A percentile compares a stretch with the other conserved stretches of the same genome.
Evolutionary conservation across 2,113 vertebrate species (phyloP).

Genomic region (Aegithalos caudatus): DNA sequence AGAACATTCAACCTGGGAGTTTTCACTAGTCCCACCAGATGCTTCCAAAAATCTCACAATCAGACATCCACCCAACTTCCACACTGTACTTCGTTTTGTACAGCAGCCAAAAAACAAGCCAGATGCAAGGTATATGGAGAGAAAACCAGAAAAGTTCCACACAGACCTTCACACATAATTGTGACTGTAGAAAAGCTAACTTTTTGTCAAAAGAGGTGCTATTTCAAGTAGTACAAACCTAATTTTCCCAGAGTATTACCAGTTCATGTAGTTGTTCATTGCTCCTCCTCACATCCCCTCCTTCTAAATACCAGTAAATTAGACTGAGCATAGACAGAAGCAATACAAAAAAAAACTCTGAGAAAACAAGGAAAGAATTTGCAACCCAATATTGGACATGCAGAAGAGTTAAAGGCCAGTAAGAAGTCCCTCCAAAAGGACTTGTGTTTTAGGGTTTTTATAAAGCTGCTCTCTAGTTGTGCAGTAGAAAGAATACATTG

Average conservation of each 20-base stretch:
- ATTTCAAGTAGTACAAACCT: background rate
- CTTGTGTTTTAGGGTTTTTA: background rate
- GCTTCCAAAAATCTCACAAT: background rate
- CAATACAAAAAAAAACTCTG: background rate
- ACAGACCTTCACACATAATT: fast-evolving
- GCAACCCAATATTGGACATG: background rate
- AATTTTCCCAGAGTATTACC: background rate
- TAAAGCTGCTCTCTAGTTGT: background rate
- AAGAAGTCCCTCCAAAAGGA: background rate
- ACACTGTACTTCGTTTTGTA: background rate
- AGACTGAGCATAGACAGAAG: background rate
- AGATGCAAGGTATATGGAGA: background rate
- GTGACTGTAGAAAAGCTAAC: fast-evolving
- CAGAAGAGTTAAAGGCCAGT: background rate
- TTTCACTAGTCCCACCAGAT: background rate
- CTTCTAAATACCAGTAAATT: background rate
- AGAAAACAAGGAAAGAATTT: background rate
- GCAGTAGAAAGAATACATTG: background rate
- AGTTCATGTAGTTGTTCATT: background rate
- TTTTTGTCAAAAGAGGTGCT: background rate
- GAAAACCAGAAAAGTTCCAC: background rate
- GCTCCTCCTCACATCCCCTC: background rate
- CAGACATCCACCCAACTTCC: background rate
- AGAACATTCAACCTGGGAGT: background rate
- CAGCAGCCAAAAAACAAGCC: background rate